These are phyloP conservation scores for Nerophis lumbriciformis DNA, from an alignment of 2,113 vertebrate genomes.

Conservation along the genomic window DNA sequence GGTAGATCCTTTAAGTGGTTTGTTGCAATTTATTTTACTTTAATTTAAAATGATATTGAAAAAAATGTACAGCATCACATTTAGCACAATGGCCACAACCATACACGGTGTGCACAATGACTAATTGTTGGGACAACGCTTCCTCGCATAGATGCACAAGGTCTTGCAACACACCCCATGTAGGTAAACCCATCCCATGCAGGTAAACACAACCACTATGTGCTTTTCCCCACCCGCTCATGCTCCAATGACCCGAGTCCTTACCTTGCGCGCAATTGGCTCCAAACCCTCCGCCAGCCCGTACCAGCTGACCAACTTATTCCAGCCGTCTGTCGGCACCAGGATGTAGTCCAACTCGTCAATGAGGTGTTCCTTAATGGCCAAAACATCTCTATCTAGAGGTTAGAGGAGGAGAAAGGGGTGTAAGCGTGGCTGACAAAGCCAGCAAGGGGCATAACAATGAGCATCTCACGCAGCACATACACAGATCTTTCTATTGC, in stretches of 20 bases:
- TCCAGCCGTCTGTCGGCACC: slow-evolving; percentile 96
- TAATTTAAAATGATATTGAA: neutral
- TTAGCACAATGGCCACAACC: no score
- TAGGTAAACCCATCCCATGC: no score
- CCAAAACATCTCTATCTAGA: slow-evolving; percentile 88
- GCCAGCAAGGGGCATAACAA: neutral
- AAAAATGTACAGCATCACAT: neutral
- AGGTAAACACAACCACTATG: no score
- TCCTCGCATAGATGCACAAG: no score
- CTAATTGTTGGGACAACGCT: no score
- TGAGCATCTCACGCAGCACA: slow-evolving; percentile 25
- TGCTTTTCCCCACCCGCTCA: neutral
- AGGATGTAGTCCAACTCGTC: slow-evolving; percentile 98
- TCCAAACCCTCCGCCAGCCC: slow-evolving; percentile 86
- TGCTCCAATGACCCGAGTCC: neutral
- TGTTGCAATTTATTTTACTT: neutral
- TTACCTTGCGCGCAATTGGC: slow-evolving; percentile 95
- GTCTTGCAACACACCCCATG: no score
- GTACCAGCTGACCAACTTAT: slow-evolving; percentile 97
- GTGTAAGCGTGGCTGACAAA: slow-evolving; percentile 5
- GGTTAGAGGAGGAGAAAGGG: slow-evolving; percentile 1
- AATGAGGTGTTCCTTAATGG: slow-evolving; percentile 97
- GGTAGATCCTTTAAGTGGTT: neutral
- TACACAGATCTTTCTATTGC: slow-evolving; percentile 48
- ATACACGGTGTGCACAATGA: no score